Conservation (phyloP, 2,888 invertebrate species). For the Galerucella nymphaeae region DNA sequence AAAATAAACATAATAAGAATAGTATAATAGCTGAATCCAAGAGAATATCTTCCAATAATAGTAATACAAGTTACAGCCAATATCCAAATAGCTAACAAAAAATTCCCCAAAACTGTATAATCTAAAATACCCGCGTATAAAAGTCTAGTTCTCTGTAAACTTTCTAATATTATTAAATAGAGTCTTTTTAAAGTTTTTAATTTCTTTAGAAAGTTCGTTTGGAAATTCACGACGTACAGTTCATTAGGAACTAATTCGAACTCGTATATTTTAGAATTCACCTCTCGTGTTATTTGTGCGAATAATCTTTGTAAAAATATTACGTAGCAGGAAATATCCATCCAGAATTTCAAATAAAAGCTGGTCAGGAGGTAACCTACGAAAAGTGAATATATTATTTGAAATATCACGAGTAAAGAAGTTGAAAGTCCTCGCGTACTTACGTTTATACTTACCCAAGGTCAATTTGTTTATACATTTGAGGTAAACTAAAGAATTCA, state of each 20-base stretch:
- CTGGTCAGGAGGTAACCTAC: slow-evolving; percentile 28
- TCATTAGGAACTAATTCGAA: not conserved
- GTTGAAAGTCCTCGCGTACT: too few species aligned
- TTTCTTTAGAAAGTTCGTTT: slow-evolving; percentile 32
- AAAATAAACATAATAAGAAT: slow-evolving; percentile 21
- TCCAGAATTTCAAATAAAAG: slow-evolving; percentile 26
- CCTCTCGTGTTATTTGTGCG: slow-evolving; percentile 27
- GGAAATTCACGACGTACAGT: not conserved
- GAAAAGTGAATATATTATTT: not conserved
- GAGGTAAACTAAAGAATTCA: slow-evolving; percentile 10
- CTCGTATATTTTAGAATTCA: slow-evolving; percentile 18
- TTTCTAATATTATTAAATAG: slow-evolving; percentile 36
- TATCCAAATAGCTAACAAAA: slow-evolving; percentile 35
- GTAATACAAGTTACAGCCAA: slow-evolving; percentile 25
- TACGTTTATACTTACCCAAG: slow-evolving; percentile 25
- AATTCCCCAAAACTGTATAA: slow-evolving; percentile 24
- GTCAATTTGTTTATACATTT: slow-evolving; percentile 19
- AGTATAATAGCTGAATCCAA: slow-evolving; percentile 11
- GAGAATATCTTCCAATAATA: slow-evolving; percentile 13
- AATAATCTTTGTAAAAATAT: slow-evolving; percentile 23
- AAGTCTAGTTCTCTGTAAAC: slow-evolving; percentile 32
- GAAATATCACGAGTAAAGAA: too few species aligned
- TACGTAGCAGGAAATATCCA: slow-evolving; percentile 25
- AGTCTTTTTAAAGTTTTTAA: slow-evolving; percentile 35
- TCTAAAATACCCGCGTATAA: slow-evolving; percentile 5